Evolutionary conservation across 2,888 invertebrate genomes (phyloP), one percentile per base, ranked within the genome.

Genomic region (Xylocampa areola): DNA sequence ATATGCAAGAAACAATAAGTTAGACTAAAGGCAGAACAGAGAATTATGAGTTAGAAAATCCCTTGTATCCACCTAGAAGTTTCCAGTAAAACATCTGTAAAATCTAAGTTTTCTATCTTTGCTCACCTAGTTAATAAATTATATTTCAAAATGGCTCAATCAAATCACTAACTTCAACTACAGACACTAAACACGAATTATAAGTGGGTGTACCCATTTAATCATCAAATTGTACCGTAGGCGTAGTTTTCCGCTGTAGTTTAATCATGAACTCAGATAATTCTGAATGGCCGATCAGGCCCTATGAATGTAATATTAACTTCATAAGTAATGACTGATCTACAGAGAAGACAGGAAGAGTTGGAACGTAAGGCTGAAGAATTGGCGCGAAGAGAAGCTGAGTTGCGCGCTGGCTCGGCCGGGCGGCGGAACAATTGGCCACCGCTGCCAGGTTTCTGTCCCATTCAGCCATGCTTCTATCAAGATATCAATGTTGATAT

Each of bases 401-500:
- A 98, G 89, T 94, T 98, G 71, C 90, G 96, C 30, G 94, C 95
- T 13, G 95, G 95, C 8, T 92, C 91, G 0, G 95, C 96, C 30
- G 95, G 96, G 4, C 91, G 98, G 73, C 95, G 97, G 75, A 99
- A 99, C 89, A 99, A 99, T 93, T 99, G 99, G 99, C 99, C 99
- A 1, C 99, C 99, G 0, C 90, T 99, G 68, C 99, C 99, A 0
- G 96, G 97, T 48, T 97, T 97, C 82, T 98, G 97, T 79, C 98
- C 98, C 60, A 95, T 99, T 63, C 98, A 99, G 86, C 99, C 99
- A 0, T 99, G 99, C 90, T 99, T 99, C 94, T 99, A 99, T 91
- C 99, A 99, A 95, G 99, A 99, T 90, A 99, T 99, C 78, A 98
- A 98, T 88, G 97, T 99, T 39, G 99, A 99, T 87, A 99, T 99